Percentiles rank a stretch among this genome's conserved stretches.
Conservation (phyloP, 2,113 vertebrate species). For the Grammomys surdaster region DNA sequence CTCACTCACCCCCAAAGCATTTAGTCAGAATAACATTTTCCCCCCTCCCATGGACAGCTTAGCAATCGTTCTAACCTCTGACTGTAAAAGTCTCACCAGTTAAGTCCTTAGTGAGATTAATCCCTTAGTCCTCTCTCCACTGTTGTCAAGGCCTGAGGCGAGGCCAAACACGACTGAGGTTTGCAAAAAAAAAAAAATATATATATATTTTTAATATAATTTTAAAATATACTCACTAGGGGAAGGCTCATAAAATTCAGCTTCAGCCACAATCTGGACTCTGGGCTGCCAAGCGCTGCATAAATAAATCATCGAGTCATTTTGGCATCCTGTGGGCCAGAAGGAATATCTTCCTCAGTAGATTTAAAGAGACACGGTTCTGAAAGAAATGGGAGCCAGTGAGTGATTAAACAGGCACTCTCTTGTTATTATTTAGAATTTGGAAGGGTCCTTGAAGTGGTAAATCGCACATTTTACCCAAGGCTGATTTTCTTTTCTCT, state of each 20-base stretch:
- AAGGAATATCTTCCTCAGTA: conserved; percentile 84
- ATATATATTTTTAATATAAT: conserved; percentile 76
- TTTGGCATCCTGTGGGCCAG: conserved; percentile 88
- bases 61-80: conserved; percentile 71
- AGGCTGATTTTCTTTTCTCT: background rate
- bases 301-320: conserved; percentile 90
- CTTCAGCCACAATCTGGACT: conserved; percentile 88
- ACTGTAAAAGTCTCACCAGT: conserved; percentile 78
- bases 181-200: conserved; percentile 72
- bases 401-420: conserved; percentile 30
- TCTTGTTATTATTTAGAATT: conserved; percentile 24
- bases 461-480: conserved; percentile 53
- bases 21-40: conserved; percentile 58
- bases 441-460: conserved; percentile 43
- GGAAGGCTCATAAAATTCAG: conserved; percentile 88
- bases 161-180: conserved; percentile 79
- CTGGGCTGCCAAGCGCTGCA: conserved; percentile 87
- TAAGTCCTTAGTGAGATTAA: conserved; percentile 72
- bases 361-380: conserved; percentile 88
- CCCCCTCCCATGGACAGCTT: conserved; percentile 61
- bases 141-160: conserved; percentile 64
- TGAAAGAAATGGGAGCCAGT: conserved; percentile 68
- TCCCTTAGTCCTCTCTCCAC: conserved; percentile 57
- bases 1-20: conserved; percentile 36
- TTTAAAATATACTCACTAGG: conserved; percentile 87